These are phyloP conservation scores for Amniataba percoides DNA, from an alignment of 2,797 vertebrate genomes.

Conservation along the genomic window DNA sequence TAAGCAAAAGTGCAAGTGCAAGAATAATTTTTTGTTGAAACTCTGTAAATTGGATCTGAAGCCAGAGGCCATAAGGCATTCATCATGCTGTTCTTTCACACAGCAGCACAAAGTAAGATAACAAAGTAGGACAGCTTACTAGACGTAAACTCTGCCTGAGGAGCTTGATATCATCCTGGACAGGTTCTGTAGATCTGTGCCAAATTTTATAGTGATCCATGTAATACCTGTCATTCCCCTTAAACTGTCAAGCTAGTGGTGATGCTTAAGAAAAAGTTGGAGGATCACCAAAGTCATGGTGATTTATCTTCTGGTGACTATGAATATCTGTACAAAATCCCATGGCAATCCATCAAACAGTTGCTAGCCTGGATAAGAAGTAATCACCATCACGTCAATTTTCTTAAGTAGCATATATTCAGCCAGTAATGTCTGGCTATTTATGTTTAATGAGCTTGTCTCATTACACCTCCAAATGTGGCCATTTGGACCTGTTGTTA, in stretches of 20 bases:
- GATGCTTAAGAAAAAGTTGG: neutral
- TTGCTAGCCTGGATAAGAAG: neutral
- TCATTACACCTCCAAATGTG: neutral
- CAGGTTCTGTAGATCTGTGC: no score
- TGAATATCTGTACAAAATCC: neutral
- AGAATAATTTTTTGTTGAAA: neutral
- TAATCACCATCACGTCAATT: neutral
- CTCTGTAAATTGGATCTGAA: neutral
- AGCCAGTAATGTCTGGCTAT: neutral
- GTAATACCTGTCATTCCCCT: no score
- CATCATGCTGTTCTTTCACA: neutral
- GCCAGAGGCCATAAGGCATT: neutral
- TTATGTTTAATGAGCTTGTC: neutral
- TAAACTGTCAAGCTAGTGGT: neutral
- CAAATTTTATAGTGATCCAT: neutral
- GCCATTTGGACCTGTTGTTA: neutral
- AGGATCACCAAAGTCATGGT: neutral
- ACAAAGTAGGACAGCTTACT: neutral
- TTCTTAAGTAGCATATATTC: constrained; percentile 6
- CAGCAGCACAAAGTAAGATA: neutral
- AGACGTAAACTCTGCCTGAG: neutral
- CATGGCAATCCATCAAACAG: neutral
- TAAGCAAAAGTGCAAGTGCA: neutral
- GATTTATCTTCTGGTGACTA: neutral
- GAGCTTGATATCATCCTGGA: no score